Conservation (phyloP, 2,113 vertebrate species). For the Heterochromis multidens region DNA sequence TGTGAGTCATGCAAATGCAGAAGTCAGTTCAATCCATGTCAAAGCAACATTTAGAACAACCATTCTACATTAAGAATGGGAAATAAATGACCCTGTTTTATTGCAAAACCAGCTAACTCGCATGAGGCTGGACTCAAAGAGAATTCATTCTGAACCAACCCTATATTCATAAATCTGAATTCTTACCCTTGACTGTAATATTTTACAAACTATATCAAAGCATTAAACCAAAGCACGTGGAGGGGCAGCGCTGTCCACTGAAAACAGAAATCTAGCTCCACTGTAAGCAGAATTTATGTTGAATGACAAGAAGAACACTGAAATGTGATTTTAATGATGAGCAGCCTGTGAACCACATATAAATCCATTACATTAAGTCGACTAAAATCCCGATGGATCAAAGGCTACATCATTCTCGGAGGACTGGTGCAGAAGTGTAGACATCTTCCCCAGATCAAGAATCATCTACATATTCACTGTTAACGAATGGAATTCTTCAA, state of each 20-base stretch:
- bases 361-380: conserved; percentile 27
- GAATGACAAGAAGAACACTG: background rate
- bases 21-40: conserved; percentile 9
- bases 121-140: background rate
- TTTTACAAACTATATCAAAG: background rate
- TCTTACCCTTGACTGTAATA: background rate
- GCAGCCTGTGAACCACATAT: conserved; percentile 4
- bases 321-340: conserved; percentile 31
- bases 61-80: background rate
- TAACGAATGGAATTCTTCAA: conserved; percentile 17
- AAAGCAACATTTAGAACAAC: conserved; percentile 4
- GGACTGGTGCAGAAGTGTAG: background rate
- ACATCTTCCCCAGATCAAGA: conserved; percentile 9
- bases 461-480: background rate
- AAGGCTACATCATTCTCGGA: conserved; percentile 18
- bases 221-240: background rate
- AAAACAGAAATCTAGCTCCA: background rate
- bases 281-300: background rate
- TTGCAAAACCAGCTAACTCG: background rate
- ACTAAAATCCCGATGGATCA: conserved; percentile 52
- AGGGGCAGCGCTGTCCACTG: background rate
- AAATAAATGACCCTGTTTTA: background rate
- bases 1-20: conserved; percentile 45
- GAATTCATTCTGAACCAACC: background rate
- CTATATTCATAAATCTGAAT: background rate